Conservation (phyloP, 2,888 invertebrate species). For the Andrena haemorrhoa region DNA sequence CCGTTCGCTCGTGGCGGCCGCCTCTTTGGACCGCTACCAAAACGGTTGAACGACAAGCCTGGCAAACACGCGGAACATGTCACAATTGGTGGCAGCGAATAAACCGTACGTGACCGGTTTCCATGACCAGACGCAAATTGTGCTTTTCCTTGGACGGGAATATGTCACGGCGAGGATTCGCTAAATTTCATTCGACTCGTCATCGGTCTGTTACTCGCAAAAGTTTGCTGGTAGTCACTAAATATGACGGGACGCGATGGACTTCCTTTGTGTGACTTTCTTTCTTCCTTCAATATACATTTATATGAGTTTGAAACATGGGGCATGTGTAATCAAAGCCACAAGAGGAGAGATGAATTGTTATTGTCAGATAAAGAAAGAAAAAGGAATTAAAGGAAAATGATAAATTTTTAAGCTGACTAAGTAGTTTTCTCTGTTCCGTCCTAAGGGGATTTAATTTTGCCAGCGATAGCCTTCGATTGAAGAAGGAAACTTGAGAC, state of each 20-base stretch:
- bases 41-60: slow-evolving; percentile 55
- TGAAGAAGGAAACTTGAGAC: neutral
- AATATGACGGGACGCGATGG: neutral
- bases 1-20: slow-evolving; percentile 6
- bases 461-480: neutral
- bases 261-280: neutral
- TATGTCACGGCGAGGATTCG: slow-evolving; percentile 46
- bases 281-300: neutral
- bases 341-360: no score
- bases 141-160: slow-evolving; percentile 44
- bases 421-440: neutral
- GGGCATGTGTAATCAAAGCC: no score
- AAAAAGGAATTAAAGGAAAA: no score
- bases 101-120: slow-evolving; percentile 62
- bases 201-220: neutral
- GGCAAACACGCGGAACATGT: slow-evolving; percentile 29
- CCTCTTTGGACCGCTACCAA: slow-evolving; percentile 66
- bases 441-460: neutral
- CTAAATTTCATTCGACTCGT: slow-evolving; percentile 25
- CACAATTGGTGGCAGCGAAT: slow-evolving; percentile 40
- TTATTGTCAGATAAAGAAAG: no score
- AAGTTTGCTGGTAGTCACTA: neutral
- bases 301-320: no score
- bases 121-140: slow-evolving; percentile 36
- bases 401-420: neutral